A percentile compares a stretch with the other conserved stretches of the same genome.
phyloP scores from a whole-genome alignment of 2,888 invertebrate species.

The Cistogaster globosa region DNA sequence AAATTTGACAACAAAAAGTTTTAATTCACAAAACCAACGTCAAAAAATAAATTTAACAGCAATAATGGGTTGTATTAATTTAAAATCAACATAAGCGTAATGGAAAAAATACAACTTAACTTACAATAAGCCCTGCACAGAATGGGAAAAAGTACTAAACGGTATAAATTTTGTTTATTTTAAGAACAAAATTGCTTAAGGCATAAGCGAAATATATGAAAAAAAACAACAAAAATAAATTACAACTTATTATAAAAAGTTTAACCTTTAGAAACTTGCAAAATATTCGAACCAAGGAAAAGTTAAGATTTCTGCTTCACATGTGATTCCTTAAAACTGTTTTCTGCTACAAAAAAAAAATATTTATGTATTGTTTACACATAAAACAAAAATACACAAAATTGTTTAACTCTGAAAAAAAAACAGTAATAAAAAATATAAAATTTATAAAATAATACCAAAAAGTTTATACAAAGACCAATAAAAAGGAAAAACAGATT shows the following conservation, averaged over 20 bases:
- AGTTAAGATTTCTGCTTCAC: conserved; percentile 17
- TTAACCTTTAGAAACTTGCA: neutral
- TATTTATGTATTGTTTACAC: neutral
- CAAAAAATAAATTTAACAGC: conserved; percentile 2
- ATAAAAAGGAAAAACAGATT: neutral
- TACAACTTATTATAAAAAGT: conserved; percentile 27
- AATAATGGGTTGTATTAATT: conserved; percentile 42
- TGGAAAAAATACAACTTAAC: conserved; percentile 51
- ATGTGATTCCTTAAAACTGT: conserved; percentile 40
- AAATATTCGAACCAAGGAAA: conserved; percentile 20
- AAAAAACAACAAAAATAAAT: conserved; percentile 40
- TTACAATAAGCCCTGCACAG: conserved; percentile 34
- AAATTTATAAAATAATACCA: conserved; percentile 17
- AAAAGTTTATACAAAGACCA: conserved; percentile 26
- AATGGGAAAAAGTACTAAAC: conserved; percentile 17
- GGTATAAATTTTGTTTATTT: conserved; percentile 20
- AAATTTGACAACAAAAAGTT: neutral
- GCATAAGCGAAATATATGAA: conserved; percentile 9
- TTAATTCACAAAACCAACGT: too few species aligned
- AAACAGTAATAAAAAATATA: neutral
- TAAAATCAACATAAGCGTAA: conserved; percentile 63
- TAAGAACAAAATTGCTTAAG: conserved; percentile 5
- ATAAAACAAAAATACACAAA: conserved; percentile 4
- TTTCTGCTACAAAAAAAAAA: conserved; percentile 1
- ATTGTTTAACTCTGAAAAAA: conserved; percentile 19